These are phyloP conservation scores for Uropetala carovei DNA, from an alignment of 2,888 invertebrate genomes.

Conservation along the genomic window DNA sequence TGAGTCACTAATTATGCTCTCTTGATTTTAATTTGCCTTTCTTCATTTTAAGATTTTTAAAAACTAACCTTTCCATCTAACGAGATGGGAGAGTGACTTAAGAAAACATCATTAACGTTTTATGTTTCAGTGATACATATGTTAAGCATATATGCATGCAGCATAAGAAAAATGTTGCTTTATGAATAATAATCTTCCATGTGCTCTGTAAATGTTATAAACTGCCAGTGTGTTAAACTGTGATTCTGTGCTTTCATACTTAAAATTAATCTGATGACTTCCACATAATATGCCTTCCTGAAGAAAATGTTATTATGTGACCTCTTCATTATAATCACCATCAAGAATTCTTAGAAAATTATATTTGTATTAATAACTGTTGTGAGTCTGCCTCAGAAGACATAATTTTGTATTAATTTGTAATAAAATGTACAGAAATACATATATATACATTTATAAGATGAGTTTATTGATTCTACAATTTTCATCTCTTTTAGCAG, in stretches of 20 bases:
- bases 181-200: constrained; percentile 41
- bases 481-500: too few species aligned
- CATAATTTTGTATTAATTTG: constrained; percentile 66
- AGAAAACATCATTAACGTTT: constrained; percentile 32
- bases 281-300: constrained; percentile 51
- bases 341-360: constrained; percentile 54
- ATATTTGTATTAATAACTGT: constrained; percentile 61
- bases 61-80: constrained; percentile 15
- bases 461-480: too few species aligned
- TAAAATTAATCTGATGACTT: constrained; percentile 51
- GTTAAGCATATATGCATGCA: constrained; percentile 42
- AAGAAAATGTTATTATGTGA: constrained; percentile 47
- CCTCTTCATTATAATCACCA: constrained; percentile 48
- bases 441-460: not conserved
- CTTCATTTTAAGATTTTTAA: constrained; percentile 33
- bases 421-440: constrained; percentile 65
- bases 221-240: constrained; percentile 61
- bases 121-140: constrained; percentile 36
- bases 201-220: constrained; percentile 49
- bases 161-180: constrained; percentile 46
- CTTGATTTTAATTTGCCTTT: constrained; percentile 41
- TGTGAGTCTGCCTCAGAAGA: constrained; percentile 57
- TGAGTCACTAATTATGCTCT: constrained; percentile 50
- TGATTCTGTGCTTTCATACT: constrained; percentile 58
- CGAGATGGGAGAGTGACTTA: constrained; percentile 12